Evolutionary conservation across 1,140 invertebrate species (phyloP), one percentile per base, ranked within the genome.

Genomic region (Trichoplusia ni): DNA sequence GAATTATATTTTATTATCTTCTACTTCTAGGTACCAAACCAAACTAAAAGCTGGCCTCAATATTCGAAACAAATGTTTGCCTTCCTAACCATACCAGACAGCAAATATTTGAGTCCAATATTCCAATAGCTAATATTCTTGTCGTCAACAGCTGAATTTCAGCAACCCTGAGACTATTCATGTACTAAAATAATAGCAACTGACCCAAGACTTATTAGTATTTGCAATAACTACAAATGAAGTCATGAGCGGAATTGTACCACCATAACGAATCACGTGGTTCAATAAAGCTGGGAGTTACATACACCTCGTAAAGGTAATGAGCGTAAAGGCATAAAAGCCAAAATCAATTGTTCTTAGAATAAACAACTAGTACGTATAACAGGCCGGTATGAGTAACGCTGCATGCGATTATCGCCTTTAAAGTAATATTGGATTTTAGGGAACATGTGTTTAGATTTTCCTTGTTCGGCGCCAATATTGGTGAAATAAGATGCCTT

Each of bases 271-370:
- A 16, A n/a, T 31, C 9, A 5, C 4, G 3, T 5, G n/a, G n/a
- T n/a, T n/a, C n/a, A n/a, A 49, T 29, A 27, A 27, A 47, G 13
- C 13, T 9, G 9, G 3, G 3, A 16, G 13, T 44, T 31, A 49
- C 18, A 14, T 7, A 23, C 14, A 16, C 23, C 46, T 49, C 46
- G 9, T 49, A 49, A 49, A 49, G 46, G 46, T 49, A 49, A 49
- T 14, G 46, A 49, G 13, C 27, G 46, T 49, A 25, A 49, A 49
- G 46, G 29, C 29, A 49, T 49, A 29, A 49, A 49, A 49, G 46
- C 8, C 29, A 13, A 49, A 49, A 49, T 49, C 46, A 49, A 47
- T 29, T 8, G n/a, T 27, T 9, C 44, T 25, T 9, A 29, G 11
- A 6, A 29, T 47, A 13, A 11, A 27, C 13, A 27, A 25, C 16